A percentile compares a stretch with the other conserved stretches of the same genome.
phyloP scores from a whole-genome alignment of 1,140 invertebrate species.

The Harlomillsia oculata region DNA sequence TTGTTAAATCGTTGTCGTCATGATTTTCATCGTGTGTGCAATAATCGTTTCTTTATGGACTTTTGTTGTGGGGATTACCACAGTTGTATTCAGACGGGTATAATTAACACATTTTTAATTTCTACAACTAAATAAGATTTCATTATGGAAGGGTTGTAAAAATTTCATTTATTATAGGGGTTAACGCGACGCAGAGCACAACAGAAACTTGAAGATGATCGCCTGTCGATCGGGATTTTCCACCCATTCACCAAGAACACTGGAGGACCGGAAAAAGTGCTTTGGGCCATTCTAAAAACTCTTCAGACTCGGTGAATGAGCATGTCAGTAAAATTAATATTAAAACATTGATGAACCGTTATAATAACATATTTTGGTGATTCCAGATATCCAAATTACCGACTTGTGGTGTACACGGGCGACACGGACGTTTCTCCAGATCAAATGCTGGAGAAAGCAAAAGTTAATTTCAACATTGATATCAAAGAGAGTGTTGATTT shows the following conservation, averaged over 20 bases:
- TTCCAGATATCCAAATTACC: slow-evolving; percentile 59
- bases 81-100: background rate
- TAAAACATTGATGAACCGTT: background rate
- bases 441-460: slow-evolving; percentile 64
- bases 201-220: slow-evolving; percentile 11
- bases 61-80: too few species aligned
- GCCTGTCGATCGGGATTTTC: slow-evolving; percentile 69
- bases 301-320: too few species aligned
- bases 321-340: slow-evolving; percentile 45
- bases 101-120: background rate
- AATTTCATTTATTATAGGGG: slow-evolving; percentile 1
- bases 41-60: background rate
- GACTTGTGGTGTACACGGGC: slow-evolving; percentile 78
- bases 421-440: slow-evolving; percentile 65
- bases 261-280: slow-evolving; percentile 92
- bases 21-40: too few species aligned
- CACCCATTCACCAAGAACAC: slow-evolving; percentile 97
- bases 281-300: slow-evolving; percentile 86
- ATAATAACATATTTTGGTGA: slow-evolving; percentile 6
- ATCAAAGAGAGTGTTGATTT: slow-evolving; percentile 58
- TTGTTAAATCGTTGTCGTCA: too few species aligned
- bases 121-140: background rate
- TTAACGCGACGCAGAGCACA: slow-evolving; percentile 5
- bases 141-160: background rate
- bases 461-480: slow-evolving; percentile 69